Percentiles rank a stretch among this genome's conserved stretches.
These are phyloP conservation scores for Oceanodroma tethys DNA, from an alignment of 2,113 vertebrate genomes.

Conservation along the genomic window DNA sequence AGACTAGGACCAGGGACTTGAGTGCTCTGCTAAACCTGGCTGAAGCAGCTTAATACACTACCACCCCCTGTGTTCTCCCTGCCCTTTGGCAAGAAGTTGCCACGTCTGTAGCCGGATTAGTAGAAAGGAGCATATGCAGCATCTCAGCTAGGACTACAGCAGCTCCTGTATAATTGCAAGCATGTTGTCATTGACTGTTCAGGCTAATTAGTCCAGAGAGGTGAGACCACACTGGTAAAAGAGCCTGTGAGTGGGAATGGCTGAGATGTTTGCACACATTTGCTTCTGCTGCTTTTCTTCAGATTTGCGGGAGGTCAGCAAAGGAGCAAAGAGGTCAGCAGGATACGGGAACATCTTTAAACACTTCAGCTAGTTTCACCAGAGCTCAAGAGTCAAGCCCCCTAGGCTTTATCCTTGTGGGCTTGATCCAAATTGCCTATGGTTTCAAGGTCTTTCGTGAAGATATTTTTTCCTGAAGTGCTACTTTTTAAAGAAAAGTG, in stretches of 20 bases:
- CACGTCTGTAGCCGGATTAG: accelerated
- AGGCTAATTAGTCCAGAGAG: background rate
- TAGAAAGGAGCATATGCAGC: background rate
- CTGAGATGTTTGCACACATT: background rate
- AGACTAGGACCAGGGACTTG: background rate
- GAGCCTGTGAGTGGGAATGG: background rate
- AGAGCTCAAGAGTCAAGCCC: background rate
- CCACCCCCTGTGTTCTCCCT: background rate
- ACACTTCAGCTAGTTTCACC: background rate
- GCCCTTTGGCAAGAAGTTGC: background rate
- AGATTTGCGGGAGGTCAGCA: accelerated
- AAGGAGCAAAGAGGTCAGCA: background rate
- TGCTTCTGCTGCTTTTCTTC: background rate
- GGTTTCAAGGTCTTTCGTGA: background rate
- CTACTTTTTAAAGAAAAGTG: background rate
- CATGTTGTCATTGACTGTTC: background rate
- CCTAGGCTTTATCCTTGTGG: background rate
- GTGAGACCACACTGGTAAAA: background rate
- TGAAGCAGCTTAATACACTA: background rate
- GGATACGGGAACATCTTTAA: background rate
- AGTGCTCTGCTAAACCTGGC: background rate
- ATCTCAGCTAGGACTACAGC: background rate
- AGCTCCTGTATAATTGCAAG: background rate
- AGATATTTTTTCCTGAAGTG: background rate
- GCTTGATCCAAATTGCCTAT: background rate